Percentiles rank a stretch among this genome's conserved stretches.
Conservation (phyloP, 2,797 vertebrate species). For the Miichthys miiuy region DNA sequence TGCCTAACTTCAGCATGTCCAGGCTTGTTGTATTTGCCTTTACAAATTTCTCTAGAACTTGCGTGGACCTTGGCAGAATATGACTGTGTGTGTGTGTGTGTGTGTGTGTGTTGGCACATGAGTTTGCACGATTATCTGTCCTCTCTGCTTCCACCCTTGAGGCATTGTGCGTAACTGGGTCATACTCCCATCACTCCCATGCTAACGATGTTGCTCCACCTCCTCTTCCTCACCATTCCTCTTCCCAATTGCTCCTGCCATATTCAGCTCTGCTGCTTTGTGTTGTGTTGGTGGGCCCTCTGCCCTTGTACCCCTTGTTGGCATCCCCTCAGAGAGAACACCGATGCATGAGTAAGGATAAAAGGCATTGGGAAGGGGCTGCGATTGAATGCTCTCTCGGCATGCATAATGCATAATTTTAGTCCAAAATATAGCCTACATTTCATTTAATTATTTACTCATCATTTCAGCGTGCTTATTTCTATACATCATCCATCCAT, state of each 20-base stretch:
- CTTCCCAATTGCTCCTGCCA: slow-evolving; percentile 23
- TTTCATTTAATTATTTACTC: slow-evolving; percentile 18
- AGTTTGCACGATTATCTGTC: slow-evolving; percentile 26
- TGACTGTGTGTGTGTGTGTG: slow-evolving; percentile 20
- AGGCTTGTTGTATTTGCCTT: slow-evolving; percentile 23
- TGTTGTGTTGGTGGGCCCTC: slow-evolving; percentile 30
- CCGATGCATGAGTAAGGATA: slow-evolving; percentile 62
- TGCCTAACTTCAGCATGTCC: slow-evolving; percentile 29
- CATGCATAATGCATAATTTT: slow-evolving; percentile 45
- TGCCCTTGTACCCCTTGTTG: slow-evolving; percentile 35
- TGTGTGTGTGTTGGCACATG: slow-evolving; percentile 26
- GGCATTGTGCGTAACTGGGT: slow-evolving; percentile 81
- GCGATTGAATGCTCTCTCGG: slow-evolving; percentile 19
- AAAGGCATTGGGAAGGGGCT: slow-evolving; percentile 44
- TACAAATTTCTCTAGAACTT: slow-evolving; percentile 29
- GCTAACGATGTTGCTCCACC: slow-evolving; percentile 53
- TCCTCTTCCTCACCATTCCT: slow-evolving; percentile 47
- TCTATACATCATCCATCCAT: neutral
- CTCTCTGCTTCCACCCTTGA: slow-evolving; percentile 41
- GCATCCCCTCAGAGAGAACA: slow-evolving; percentile 58
- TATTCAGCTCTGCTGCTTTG: slow-evolving; percentile 55
- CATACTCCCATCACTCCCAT: slow-evolving; percentile 61
- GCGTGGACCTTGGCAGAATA: slow-evolving; percentile 30
- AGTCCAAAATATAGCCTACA: slow-evolving; percentile 24
- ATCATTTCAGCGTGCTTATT: neutral